Conservation (phyloP, 1,140 invertebrate genomes). For the Brachionus rotundiformis region DNA sequence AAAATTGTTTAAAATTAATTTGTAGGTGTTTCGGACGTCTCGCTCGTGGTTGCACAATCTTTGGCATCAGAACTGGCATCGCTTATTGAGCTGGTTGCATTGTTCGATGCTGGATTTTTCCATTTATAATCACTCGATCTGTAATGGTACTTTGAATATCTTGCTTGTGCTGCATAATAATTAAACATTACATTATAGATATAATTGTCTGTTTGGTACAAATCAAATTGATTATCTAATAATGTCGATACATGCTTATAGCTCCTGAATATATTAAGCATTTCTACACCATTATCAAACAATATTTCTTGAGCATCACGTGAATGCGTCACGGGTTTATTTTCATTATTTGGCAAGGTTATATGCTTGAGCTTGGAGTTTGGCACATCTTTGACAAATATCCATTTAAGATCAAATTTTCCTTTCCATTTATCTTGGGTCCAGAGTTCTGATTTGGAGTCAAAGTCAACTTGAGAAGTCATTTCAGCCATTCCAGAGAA, state of each 20-base stretch:
- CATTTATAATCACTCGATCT: slow-evolving; percentile 36
- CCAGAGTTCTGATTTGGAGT: slow-evolving; percentile 68
- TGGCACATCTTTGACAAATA: slow-evolving; percentile 94
- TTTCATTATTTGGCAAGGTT: slow-evolving; percentile 94
- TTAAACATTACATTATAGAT: slow-evolving; percentile 36
- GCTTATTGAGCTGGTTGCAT: background rate
- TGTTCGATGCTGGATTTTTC: background rate
- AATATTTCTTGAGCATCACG: slow-evolving; percentile 95
- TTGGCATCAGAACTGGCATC: background rate
- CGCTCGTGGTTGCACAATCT: background rate
- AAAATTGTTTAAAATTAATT: slow-evolving; percentile 32
- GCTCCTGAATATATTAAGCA: slow-evolving; percentile 81
- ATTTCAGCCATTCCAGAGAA: slow-evolving; percentile 99
- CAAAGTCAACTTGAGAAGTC: slow-evolving; percentile 87
- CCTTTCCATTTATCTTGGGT: slow-evolving; percentile 67
- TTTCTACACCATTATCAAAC: slow-evolving; percentile 78
- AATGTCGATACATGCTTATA: slow-evolving; percentile 70
- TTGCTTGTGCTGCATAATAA: background rate
- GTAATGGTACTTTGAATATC: slow-evolving; percentile 36
- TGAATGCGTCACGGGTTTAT: slow-evolving; percentile 95
- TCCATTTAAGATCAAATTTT: slow-evolving; percentile 94
- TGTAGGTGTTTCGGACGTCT: background rate
- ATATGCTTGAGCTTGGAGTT: slow-evolving; percentile 80
- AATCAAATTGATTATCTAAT: background rate
- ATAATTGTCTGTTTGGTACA: background rate